Conservation (phyloP, 2,113 vertebrate genomes). For the Diphyllodes magnificus region DNA sequence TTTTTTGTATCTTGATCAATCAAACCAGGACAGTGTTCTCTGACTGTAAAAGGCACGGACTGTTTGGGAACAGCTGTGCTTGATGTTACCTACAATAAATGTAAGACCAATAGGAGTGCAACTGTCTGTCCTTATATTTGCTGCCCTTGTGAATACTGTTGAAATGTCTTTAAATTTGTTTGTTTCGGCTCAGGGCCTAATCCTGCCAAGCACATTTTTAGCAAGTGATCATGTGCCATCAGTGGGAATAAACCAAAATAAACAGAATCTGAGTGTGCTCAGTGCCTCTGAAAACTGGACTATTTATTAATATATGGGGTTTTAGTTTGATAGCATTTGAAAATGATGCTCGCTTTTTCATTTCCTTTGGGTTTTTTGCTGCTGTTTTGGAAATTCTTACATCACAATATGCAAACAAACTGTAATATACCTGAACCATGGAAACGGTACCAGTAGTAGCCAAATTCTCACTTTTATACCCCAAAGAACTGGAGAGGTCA, state of each 20-base stretch:
- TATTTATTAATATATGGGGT: neutral
- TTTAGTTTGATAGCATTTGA: neutral
- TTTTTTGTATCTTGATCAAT: neutral
- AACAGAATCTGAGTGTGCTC: neutral
- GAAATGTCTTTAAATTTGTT: slow-evolving; percentile 22
- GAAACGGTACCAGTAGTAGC: neutral
- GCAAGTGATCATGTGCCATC: neutral
- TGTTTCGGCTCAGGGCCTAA: neutral
- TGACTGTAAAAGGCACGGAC: neutral
- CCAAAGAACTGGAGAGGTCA: neutral
- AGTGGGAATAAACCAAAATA: neutral
- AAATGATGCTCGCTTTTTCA: neutral
- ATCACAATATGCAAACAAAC: neutral
- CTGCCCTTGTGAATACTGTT: neutral
- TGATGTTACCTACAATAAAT: neutral
- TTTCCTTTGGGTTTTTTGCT: neutral
- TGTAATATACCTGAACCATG: neutral
- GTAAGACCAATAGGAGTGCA: neutral
- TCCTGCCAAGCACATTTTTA: slow-evolving; percentile 38
- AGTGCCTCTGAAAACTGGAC: neutral
- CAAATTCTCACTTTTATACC: neutral
- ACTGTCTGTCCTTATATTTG: neutral
- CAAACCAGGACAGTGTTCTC: neutral
- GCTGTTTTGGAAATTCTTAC: neutral
- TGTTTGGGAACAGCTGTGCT: neutral